Conservation (phyloP, 2,888 invertebrate species). For the Heteromurus nitidus region DNA sequence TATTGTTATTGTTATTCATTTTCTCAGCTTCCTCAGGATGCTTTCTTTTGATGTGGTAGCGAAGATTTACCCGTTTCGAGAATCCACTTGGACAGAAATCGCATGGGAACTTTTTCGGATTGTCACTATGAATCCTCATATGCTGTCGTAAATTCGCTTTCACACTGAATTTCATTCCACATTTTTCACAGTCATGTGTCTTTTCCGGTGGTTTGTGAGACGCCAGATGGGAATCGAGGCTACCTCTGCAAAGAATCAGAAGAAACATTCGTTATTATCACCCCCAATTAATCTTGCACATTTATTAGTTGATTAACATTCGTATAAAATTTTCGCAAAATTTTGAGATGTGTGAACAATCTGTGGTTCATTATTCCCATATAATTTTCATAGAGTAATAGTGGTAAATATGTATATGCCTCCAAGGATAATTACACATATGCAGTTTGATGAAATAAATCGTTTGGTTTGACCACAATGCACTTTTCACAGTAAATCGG, state of each 20-base stretch:
- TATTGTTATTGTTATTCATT: conserved; percentile 68
- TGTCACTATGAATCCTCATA: conserved; percentile 70
- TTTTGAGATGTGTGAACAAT: too few relatives aligned
- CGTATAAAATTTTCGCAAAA: too few relatives aligned
- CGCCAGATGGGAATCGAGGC: conserved; percentile 72
- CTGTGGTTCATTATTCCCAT: too few relatives aligned
- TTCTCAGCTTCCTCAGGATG: conserved; percentile 70
- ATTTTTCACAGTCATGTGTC: conserved; percentile 71
- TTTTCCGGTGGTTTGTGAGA: conserved; percentile 70
- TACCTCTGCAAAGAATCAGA: conserved; percentile 68
- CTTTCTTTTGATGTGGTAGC: conserved; percentile 73
- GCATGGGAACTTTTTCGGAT: conserved; percentile 72
- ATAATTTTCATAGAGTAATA: too few relatives aligned
- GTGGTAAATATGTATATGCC: too few relatives aligned
- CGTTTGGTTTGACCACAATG: too few relatives aligned
- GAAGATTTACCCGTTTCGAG: conserved; percentile 72
- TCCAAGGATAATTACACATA: conserved; percentile 23
- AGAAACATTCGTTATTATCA: neutral
- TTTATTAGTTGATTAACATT: too few relatives aligned
- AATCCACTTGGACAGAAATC: conserved; percentile 73
- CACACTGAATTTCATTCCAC: conserved; percentile 71
- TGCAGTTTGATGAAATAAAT: too few relatives aligned
- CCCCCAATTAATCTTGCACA: neutral
- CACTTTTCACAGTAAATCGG: too few relatives aligned
- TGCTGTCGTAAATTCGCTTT: conserved; percentile 71